Conservation (phyloP, 2,797 vertebrate genomes). For the Danio tinwini region DNA sequence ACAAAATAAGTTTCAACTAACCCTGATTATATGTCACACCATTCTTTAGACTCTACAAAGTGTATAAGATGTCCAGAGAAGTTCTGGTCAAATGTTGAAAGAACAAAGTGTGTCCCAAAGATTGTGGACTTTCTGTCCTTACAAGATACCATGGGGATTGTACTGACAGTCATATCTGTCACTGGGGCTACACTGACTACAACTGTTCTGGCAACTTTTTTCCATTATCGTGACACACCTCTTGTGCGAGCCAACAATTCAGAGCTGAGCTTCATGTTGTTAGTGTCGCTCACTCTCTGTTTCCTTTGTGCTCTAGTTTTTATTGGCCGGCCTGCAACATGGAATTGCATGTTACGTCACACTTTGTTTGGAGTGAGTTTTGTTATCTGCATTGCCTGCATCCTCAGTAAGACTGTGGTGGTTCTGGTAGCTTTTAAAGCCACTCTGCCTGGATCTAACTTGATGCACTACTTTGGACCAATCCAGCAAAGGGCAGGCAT, state of each 20-base stretch:
- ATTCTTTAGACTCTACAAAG: conserved; percentile 56
- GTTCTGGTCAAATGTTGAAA: conserved; percentile 64
- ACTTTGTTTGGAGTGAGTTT: conserved; percentile 68
- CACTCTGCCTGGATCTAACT: conserved; percentile 59
- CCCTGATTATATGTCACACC: not conserved
- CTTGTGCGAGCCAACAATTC: conserved; percentile 65
- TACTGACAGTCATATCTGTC: conserved; percentile 61
- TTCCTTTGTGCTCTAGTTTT: conserved; percentile 64
- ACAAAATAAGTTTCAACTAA: no score
- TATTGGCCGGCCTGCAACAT: conserved; percentile 58
- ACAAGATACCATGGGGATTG: conserved; percentile 64
- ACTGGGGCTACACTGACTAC: conserved; percentile 61
- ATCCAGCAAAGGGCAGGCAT: conserved; percentile 64
- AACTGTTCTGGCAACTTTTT: conserved; percentile 57
- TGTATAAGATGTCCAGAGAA: conserved; percentile 59
- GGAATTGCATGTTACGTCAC: conserved; percentile 68
- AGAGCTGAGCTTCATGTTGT: conserved; percentile 66
- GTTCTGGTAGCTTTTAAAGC: conserved; percentile 67
- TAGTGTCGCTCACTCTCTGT: conserved; percentile 65
- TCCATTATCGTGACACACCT: conserved; percentile 57
- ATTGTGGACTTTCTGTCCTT: conserved; percentile 72
- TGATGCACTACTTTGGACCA: conserved; percentile 68
- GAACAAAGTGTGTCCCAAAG: conserved; percentile 58
- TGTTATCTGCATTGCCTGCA: conserved; percentile 66
- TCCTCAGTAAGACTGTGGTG: conserved; percentile 67